Conservation (phyloP, 2,888 invertebrate species). For the Agonum fuliginosum region DNA sequence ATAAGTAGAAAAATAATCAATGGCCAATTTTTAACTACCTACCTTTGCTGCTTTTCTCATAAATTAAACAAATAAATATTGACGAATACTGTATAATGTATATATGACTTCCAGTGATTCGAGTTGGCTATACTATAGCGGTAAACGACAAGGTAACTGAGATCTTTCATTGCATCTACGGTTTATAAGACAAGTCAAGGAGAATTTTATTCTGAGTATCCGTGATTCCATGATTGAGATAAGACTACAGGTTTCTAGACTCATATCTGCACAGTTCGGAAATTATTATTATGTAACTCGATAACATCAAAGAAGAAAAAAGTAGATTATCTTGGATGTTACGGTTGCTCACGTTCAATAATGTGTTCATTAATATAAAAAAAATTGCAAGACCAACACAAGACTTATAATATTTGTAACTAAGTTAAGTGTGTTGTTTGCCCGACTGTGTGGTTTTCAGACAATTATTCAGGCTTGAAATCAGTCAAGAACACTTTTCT, state of each 20-base stretch:
- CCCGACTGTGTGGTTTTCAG: too few species aligned
- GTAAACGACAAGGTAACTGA: constrained; percentile 39
- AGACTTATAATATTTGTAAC: too few species aligned
- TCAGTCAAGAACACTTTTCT: too few species aligned
- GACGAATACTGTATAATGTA: too few species aligned
- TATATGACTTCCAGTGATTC: constrained; percentile 4
- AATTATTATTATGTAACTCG: constrained; percentile 29
- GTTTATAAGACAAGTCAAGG: constrained; percentile 25
- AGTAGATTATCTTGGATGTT: constrained; percentile 9
- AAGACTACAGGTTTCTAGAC: constrained; percentile 4
- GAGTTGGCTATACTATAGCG: constrained; percentile 34
- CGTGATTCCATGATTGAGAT: constrained; percentile 27
- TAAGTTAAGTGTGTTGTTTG: too few species aligned
- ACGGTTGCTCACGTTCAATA: neutral
- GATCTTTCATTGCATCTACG: constrained; percentile 30
- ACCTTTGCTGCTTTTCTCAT: too few species aligned
- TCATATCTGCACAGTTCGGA: constrained; percentile 5
- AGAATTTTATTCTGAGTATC: constrained; percentile 17
- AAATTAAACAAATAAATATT: too few species aligned
- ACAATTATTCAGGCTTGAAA: too few species aligned
- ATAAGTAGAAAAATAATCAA: too few species aligned
- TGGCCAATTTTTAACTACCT: too few species aligned
- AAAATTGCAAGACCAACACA: neutral
- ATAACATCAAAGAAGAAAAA: constrained; percentile 30
- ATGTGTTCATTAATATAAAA: constrained; percentile 8